Evolutionary conservation across 2,888 invertebrate genomes (phyloP).

Genomic region (Lymantria dispar): DNA sequence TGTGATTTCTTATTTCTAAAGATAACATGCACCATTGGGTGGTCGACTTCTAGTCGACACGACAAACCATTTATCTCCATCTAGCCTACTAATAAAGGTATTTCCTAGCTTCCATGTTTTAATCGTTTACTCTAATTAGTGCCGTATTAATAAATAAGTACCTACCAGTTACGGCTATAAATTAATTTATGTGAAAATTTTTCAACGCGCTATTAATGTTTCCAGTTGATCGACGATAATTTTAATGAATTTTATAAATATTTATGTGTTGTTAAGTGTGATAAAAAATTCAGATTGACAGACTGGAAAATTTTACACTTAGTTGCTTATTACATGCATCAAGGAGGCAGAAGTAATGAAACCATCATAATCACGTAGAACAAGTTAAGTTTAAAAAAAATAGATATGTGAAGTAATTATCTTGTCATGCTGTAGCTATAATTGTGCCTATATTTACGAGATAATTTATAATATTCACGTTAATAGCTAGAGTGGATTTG

Average conservation of each 20-base stretch:
- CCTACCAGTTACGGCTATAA: not conserved
- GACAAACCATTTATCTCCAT: not conserved
- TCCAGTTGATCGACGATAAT: constrained; percentile 11
- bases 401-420: too few species aligned
- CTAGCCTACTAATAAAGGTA: not conserved
- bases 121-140: constrained; percentile 5
- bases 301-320: constrained; percentile 9
- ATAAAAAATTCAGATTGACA: constrained; percentile 11
- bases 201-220: constrained; percentile 12
- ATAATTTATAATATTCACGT: too few species aligned
- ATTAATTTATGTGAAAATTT: constrained; percentile 10
- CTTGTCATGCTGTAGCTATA: too few species aligned
- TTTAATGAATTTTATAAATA: constrained; percentile 17
- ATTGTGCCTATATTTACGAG: too few species aligned
- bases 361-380: too few species aligned
- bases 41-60: not conserved
- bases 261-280: constrained; percentile 10
- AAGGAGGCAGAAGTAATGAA: not conserved
- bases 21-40: too few species aligned
- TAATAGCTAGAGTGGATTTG: too few species aligned
- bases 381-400: too few species aligned
- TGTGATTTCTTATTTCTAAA: too few species aligned
- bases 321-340: constrained; percentile 7
- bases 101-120: not conserved
- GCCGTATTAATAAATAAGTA: constrained; percentile 1